These are phyloP conservation scores for Montipora foliosa DNA, from an alignment of 64 coral and sea anemone species.

Conservation along the genomic window DNA sequence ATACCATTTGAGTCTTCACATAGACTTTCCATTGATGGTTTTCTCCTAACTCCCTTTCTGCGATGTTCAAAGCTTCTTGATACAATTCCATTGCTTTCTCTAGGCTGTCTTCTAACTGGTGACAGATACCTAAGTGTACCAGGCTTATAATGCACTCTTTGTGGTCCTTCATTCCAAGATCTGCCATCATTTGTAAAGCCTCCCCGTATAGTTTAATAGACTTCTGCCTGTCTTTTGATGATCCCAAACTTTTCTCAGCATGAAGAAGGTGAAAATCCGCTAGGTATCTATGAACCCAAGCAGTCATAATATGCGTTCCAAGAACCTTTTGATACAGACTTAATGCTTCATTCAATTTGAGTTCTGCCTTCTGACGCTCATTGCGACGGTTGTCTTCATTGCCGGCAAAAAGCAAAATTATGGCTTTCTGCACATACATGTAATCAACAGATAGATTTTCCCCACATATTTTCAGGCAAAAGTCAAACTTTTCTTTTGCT, in stretches of 20 bases:
- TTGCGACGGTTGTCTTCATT: conserved; percentile 11
- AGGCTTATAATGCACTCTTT: conserved; percentile 38
- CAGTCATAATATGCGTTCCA: conserved; percentile 37
- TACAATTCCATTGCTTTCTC: background rate
- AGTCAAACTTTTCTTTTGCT: background rate
- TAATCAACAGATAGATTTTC: background rate
- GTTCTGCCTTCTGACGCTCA: background rate
- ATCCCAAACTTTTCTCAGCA: conserved; percentile 11
- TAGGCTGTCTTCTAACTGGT: background rate
- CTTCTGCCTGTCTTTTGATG: background rate
- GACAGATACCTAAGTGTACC: conserved; percentile 14
- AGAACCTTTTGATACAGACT: conserved; percentile 14
- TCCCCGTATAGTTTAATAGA: background rate
- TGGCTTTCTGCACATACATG: conserved; percentile 8
- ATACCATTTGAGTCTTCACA: conserved; percentile 27
- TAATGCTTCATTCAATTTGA: conserved; percentile 25
- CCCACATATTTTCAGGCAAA: background rate
- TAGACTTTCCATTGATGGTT: conserved; percentile 29
- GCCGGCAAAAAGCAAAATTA: conserved; percentile 22
- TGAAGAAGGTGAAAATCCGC: conserved; percentile 49
- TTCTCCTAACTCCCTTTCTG: conserved; percentile 24
- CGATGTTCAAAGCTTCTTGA: conserved; percentile 13
- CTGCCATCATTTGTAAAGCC: conserved; percentile 16
- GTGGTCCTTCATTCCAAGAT: background rate
- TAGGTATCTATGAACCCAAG: background rate